Evolutionary conservation across 2,888 invertebrate species (phyloP), one percentile per base, ranked within the genome.

Genomic region (Drosophila glabriapex): DNA sequence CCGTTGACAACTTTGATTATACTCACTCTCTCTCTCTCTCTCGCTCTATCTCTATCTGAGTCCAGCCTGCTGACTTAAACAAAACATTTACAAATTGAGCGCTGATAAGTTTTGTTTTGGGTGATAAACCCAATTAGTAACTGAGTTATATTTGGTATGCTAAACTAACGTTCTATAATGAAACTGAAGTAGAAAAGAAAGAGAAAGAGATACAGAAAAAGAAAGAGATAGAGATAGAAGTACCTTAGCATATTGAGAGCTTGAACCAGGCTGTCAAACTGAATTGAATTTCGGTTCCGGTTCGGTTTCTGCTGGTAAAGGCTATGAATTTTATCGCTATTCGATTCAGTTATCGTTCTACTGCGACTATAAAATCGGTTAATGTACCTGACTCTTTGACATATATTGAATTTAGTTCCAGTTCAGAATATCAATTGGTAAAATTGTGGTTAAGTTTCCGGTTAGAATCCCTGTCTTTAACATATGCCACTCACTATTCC

Each of bases 31-130:
- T 14, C 31, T 33, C 33, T 4, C 35, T 14, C 4, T 14, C n/a
- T 29, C 19, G 3, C 22, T 28, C 28, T 39, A n/a, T 53, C 1
- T 28, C 60, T 41, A 29, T 31, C 4, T 28, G 28, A 10, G 19
- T 50, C 5, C 12, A 55, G 69, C 52, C 58, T 50, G 56, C 62
- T 43, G 39, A 56, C 16, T 69, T 53, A 19, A 63, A 63, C 63
- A 58, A 56, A 71, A 46, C 54, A 62, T 39, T 62, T 61, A 71
- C 68, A 70, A 70, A 61, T 54, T 50, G 68, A 41, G 28, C 46
- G 22, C 19, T 12, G 69, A 70, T 70, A 68, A 60, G 37, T 22
- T 29, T n/a, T 46, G 39, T 41, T 49, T 46, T 16, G 16, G 31
- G 3, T 16, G 22, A 16, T 12, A 43, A 22, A 5, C 35, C 33